Base-by-base conservation (phyloP, 2,113 vertebrate species). In the Seriola dumerili region DNA sequence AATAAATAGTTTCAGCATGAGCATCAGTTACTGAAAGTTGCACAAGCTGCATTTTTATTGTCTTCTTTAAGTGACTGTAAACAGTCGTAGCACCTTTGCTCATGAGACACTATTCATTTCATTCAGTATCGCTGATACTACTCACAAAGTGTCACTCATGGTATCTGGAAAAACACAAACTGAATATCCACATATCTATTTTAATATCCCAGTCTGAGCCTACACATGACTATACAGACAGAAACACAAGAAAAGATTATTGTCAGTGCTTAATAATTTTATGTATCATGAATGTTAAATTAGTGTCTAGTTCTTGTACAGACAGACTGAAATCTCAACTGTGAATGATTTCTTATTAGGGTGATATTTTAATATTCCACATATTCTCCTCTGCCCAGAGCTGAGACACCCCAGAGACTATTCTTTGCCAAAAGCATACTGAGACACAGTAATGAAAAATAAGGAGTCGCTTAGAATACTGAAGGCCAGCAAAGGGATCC, bases 371-470 rank as follows among this genome's bases (percentile, higher is more conserved):
- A 55, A 76, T 55, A 7, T 29, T 66, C 8, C 9, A 48, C 4
- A 63, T 70, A 62, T 66, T 58, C 34, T 25, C 64, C 34, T 65
- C 73, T 64, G 71, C 14, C 40, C 14, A 52, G 16, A 44, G 50
- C 52, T 57, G 23, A 81, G 71, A 70, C 23, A 21, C 62, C 42
- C 59, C 67, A 3, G 54, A 80, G 72, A 74, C 55, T 12, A 2
- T 64, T 42, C 29, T 70, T 76, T 66, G 3, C 50, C 71, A 16
- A 76, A 79, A 57, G 54, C 71, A 54, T 44, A 34, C 38, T 9
- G 50, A 29, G 73, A 83, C 62, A 74, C 58, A 36, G 44, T 59
- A 54, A 84, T 69, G 63, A 84, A 76, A 76, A 87, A 71, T 42
- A 75, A 57, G 55, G 59, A 68, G 57, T 17, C 14, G 64, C 74